Evolutionary conservation across 2,888 invertebrate species (phyloP), one percentile per base, ranked within the genome.

Genomic region (Ethmia dodecea): DNA sequence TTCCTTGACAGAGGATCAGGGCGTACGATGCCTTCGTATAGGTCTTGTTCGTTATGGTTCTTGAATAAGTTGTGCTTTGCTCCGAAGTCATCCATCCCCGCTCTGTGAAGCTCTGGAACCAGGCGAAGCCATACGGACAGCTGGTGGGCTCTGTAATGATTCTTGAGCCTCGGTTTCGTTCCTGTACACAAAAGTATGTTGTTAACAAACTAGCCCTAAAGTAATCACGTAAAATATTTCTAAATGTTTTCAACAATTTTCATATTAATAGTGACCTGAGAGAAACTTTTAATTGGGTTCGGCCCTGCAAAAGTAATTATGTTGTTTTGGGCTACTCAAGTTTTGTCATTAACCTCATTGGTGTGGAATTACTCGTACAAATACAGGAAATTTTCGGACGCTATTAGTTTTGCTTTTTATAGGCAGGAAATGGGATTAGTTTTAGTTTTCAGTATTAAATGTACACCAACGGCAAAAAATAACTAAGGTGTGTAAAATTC

Each of bases 81-180:
- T 27, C 94, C 93, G 5, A 94, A 94, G 71, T 95, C 95, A 60
- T 94, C 95, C 94, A 95, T 95, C 3, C 95, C 95, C 0, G 94
- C 93, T 34, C 94, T 88, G 67, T 95, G 95, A 0, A 95, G 88
- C 70, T 97, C 97, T 0, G 98, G 98, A 29, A 98, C 94, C 5
- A 98, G 89, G 4, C 97, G 93, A 5, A 97, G 80, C 98, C 98
- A 98, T 28, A 98, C 95, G 29, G 97, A 97, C 31, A 98, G 88
- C 67, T 97, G 96, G 76, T 97, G 97, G 1, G 97, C 96, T 31
- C 97, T 90, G 81, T 95, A 98, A 83, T 97, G 97, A 70, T 96
- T 96, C 68, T 95, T 95, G 79, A 96, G 90, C 42, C 93, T 91
- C 0, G 97, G 95, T 65, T 96, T 96, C 90, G 94, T 91, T 50